Evolutionary conservation across 1,140 invertebrate species (phyloP).

Genomic region (Akabosia matsudoensis): DNA sequence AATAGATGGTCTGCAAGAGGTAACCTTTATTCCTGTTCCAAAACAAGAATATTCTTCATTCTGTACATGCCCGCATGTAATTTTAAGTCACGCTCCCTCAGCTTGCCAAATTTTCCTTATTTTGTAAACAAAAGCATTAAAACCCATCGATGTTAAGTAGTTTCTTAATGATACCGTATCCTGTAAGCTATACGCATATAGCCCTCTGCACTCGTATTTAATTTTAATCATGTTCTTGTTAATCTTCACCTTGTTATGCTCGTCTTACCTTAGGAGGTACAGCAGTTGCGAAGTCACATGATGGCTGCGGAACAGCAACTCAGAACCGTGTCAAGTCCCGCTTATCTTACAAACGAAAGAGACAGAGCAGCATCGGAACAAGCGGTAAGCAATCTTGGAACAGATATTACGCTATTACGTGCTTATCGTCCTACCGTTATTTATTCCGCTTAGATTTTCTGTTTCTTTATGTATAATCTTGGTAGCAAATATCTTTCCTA

Average conservation of each 20-base stretch:
- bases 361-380: constrained; percentile 80
- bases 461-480: too few relatives aligned
- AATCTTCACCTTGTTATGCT: constrained; percentile 28
- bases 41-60: too few relatives aligned
- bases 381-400: constrained; percentile 69
- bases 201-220: too few relatives aligned
- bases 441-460: not conserved
- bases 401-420: constrained; percentile 15
- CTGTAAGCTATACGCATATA: too few relatives aligned
- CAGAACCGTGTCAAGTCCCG: constrained; percentile 72
- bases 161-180: too few relatives aligned
- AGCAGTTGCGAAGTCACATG: constrained; percentile 74
- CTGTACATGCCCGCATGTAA: too few relatives aligned
- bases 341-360: constrained; percentile 74
- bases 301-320: constrained; percentile 81
- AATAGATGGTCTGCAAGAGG: constrained; percentile 80
- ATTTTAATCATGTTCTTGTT: too few relatives aligned
- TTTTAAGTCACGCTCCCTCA: too few relatives aligned
- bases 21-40: constrained; percentile 46
- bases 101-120: too few relatives aligned
- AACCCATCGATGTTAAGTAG: too few relatives aligned
- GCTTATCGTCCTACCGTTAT: not conserved
- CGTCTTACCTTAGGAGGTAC: constrained; percentile 66
- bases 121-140: too few relatives aligned
- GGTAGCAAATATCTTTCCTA: not conserved